Conservation (phyloP, 2,888 invertebrate genomes). For the Drosophila sordidapex region DNA sequence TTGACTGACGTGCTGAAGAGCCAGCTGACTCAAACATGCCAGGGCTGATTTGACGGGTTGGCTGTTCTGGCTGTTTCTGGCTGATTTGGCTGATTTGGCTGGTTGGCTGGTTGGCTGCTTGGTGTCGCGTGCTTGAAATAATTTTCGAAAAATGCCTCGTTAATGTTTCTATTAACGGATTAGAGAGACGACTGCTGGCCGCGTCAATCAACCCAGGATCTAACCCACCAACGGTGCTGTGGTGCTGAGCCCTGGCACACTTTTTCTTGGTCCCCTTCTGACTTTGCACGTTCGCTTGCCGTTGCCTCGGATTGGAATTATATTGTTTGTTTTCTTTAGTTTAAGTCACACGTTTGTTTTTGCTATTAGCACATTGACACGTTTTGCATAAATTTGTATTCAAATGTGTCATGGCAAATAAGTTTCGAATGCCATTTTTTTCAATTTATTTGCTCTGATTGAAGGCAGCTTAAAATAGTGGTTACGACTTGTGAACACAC, state of each 20-base stretch:
- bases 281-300: neutral
- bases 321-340: constrained; percentile 36
- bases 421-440: constrained; percentile 20
- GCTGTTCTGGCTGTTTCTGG: constrained; percentile 10
- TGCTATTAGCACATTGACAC: constrained; percentile 82
- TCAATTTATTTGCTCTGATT: constrained; percentile 26
- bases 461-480: constrained; percentile 28
- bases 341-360: constrained; percentile 58
- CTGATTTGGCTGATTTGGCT: neutral
- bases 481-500: neutral
- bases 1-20: constrained; percentile 75
- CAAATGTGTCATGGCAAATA: constrained; percentile 58
- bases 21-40: constrained; percentile 53
- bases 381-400: constrained; percentile 82
- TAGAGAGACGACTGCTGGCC: constrained; percentile 61
- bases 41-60: constrained; percentile 13
- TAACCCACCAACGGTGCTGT: neutral
- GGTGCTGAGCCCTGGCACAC: constrained; percentile 32
- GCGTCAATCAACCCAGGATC: constrained; percentile 59
- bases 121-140: constrained; percentile 80
- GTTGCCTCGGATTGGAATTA: constrained; percentile 25
- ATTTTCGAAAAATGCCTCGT: constrained; percentile 80
- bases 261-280: constrained; percentile 11
- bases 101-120: constrained; percentile 8
- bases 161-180: constrained; percentile 84